Percentiles rank a stretch among this genome's conserved stretches.
phyloP scores from a whole-genome alignment of 2,888 invertebrate genomes.

The Habroteleia sp. region DNA sequence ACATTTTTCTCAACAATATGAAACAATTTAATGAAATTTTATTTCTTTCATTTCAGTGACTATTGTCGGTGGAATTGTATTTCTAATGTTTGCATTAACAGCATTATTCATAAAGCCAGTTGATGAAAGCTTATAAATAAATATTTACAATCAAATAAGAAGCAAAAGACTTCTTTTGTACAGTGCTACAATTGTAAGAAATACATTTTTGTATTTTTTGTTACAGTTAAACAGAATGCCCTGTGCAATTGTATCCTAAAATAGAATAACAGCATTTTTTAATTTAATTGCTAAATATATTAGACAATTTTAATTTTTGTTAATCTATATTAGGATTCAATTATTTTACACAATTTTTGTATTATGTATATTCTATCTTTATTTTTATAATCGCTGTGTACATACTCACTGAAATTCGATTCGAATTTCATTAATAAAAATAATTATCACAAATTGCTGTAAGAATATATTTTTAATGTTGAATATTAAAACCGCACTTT shows the following conservation, averaged over 20 bases:
- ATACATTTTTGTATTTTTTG: constrained; percentile 26
- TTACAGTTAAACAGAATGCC: background rate
- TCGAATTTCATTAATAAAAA: constrained; percentile 6
- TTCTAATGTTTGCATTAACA: constrained; percentile 95
- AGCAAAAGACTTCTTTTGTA: constrained; percentile 33
- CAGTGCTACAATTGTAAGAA: constrained; percentile 13
- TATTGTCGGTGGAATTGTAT: constrained; percentile 96
- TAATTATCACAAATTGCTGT: background rate
- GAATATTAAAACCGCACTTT: background rate
- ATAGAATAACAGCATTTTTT: no score
- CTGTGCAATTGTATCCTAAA: constrained; percentile 2
- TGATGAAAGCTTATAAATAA: constrained; percentile 70
- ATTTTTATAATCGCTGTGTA: constrained; percentile 6
- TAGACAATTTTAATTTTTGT: constrained; percentile 7
- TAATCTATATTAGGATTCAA: background rate
- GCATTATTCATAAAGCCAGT: constrained; percentile 93
- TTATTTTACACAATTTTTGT: constrained; percentile 8
- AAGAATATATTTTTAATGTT: constrained; percentile 15
- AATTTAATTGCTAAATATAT: no score
- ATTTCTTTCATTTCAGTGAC: constrained; percentile 86
- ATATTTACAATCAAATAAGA: constrained; percentile 5
- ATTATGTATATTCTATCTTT: background rate
- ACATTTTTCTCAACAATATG: no score
- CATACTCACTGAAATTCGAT: constrained; percentile 11
- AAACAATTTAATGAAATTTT: no score